phyloP scores from a whole-genome alignment of 2,113 vertebrate genomes.

The Chrysochloris asiatica region DNA sequence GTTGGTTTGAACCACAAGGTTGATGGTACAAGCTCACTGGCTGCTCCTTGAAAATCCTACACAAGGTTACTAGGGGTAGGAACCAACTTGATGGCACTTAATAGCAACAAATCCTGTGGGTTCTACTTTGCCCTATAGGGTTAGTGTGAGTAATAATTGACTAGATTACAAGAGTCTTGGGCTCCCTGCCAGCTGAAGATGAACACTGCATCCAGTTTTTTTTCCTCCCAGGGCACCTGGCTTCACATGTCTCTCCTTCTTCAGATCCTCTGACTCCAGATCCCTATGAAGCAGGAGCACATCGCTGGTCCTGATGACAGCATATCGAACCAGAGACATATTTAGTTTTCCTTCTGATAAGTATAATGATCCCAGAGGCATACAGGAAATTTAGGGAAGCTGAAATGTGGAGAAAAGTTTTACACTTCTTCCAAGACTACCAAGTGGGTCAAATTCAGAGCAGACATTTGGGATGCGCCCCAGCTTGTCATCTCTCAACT shows the following conservation, averaged over 20 bases:
- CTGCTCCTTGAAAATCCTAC: too few species aligned
- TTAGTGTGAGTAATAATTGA: not conserved
- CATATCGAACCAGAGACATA: not conserved
- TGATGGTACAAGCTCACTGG: too few species aligned
- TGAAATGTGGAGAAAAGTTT: not conserved
- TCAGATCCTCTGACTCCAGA: not conserved
- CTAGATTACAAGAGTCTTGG: not conserved
- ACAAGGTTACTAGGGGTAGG: not conserved
- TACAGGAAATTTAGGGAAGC: not conserved
- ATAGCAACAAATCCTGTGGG: not conserved
- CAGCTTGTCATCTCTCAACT: not conserved
- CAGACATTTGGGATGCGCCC: not conserved
- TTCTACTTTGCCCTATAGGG: not conserved
- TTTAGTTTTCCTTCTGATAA: not conserved
- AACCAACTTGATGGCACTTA: too few species aligned
- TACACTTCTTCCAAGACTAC: not conserved
- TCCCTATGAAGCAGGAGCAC: not conserved
- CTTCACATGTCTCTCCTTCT: not conserved
- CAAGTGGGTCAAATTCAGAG: not conserved
- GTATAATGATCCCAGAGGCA: not conserved
- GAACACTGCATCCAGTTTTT: not conserved
- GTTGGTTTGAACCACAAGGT: too few species aligned
- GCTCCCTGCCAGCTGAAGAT: not conserved
- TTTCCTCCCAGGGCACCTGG: not conserved
- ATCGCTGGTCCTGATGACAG: not conserved